Evolutionary conservation across 2,888 invertebrate genomes (phyloP), one percentile per base, ranked within the genome.

Genomic region (Agapostemon virescens): DNA sequence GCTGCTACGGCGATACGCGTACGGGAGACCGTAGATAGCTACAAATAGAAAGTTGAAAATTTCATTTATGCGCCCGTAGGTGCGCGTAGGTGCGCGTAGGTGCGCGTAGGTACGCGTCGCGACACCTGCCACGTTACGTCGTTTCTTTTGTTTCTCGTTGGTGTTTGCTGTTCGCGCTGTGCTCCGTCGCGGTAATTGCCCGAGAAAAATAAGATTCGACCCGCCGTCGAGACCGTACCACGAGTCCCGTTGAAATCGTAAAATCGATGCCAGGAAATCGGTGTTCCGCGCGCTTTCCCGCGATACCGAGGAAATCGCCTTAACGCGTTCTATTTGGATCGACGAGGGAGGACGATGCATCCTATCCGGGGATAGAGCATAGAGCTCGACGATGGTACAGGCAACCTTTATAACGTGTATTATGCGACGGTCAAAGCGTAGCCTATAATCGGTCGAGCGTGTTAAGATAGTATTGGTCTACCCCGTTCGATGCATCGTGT

Each of bases 11-110:
- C 0, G 6, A 13, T 26, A 55, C 52, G 26, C 15, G 15, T 26
- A 55, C 26, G 23, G 13, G 38, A 26, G 11, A n/a, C n/a, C 20
- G 55, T 63, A 42, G 63, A 61, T 68, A 71, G 45, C 58, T 76
- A 83, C 81, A 83, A 85, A 85, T 85, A 83, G 83, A 78, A 83
- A 81, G 83, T 81, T 61, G 74, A 72, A 76, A 64, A 71, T 77
- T 75, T 36, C 55, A n/a, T 55, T 45, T 49, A 38, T 36, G 63
- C 23, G 63, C 70, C n/a, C n/a, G n/a, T n/a, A n/a, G n/a, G 33
- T 2, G 20, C 2, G 15, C 6, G 6, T 38, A 64, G 36, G 23
- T 45, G 40, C 23, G 40, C 52, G 70, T 69, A n/a, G n/a, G 33
- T 2, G 20, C 2, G 15, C 6, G 6, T 38, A 64, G 36, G 23